phyloP scores from a whole-genome alignment of 2,797 vertebrate species.

The Psittacula derbiana region DNA sequence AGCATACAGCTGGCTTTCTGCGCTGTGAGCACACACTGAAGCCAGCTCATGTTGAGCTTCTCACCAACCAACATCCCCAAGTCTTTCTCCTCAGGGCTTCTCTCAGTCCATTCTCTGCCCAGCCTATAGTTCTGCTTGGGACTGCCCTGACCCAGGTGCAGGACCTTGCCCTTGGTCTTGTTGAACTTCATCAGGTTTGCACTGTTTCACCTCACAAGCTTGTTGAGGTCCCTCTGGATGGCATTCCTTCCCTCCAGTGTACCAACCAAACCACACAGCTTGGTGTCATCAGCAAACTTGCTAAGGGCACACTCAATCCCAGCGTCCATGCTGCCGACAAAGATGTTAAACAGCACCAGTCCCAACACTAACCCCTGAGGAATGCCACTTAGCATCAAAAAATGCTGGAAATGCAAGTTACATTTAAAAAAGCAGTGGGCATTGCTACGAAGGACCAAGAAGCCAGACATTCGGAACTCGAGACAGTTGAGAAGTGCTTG shows the following conservation, averaged over 20 bases:
- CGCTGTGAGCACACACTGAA: rapidly evolving
- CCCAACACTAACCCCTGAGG: not conserved
- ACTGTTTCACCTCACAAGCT: not conserved
- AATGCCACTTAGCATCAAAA: not conserved
- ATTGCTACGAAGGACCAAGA: not conserved
- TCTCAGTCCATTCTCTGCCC: not conserved
- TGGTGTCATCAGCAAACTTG: not conserved
- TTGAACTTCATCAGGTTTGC: not conserved
- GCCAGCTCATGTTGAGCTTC: not conserved
- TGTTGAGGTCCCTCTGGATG: not conserved
- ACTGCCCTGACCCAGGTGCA: not conserved
- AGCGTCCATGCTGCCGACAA: rapidly evolving
- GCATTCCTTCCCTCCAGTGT: not conserved
- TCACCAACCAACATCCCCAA: not conserved
- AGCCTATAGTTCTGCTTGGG: not conserved
- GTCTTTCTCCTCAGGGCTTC: not conserved
- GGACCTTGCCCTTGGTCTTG: not conserved
- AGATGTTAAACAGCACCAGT: not conserved
- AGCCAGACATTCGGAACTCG: not conserved
- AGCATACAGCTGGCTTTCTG: not conserved
- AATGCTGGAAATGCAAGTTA: not conserved
- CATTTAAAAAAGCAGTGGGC: not conserved
- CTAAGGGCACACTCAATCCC: not conserved
- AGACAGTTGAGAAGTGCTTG: rapidly evolving
- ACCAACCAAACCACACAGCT: not conserved